Base-by-base conservation (phyloP, 2,113 vertebrate genomes). In the Setophaga petechia region DNA sequence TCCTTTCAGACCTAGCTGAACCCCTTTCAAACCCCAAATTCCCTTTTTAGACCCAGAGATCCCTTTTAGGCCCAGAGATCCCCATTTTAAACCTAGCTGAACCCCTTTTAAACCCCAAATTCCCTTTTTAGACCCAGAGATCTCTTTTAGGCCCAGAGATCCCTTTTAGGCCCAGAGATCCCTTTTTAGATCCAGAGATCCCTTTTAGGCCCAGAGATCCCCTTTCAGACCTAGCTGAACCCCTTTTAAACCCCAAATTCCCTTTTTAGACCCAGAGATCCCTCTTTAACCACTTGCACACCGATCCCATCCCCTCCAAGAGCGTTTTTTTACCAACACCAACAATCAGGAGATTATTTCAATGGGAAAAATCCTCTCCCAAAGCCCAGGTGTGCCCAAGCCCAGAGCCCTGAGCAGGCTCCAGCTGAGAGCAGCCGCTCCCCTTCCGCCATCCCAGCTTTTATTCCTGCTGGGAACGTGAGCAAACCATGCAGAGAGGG, bases 341-440 rank as follows among this genome's bases (percentile, higher is more conserved):
- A 75, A 28, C 44, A 13, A 0, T 11, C 15, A 39, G 52, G 10
- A 44, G 44, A 52, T 47, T 21, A 35, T 57, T 54, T 52, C 25
- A 20, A 25, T 6, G 16, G 37, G 16, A 37, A 22, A 39, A 24
- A 51, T 4, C 8, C 5, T 2, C 19, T 33, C 37, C 27, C 27
- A 4, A 79, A 62, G 18, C 18, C 20, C 72, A 88, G 85, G 82
- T 91, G 75, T 58, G 79, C 2, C 62, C 47, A 3, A 6, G 44
- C 24, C 43, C 4, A 25, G 62, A 80, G 7, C 30, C 59, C 61
- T 71, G 7, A 2, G 55, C 59, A 1, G 0, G 1, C 46, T 79
- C 86, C 94, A 90, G 94, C 89, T 94, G 94, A 82, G 77, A 82
- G 58, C 84, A 95, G 87, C 89, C 57, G 11, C 58, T 87, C 75